Evolutionary conservation across 2,888 invertebrate genomes (phyloP).

Genomic region (Pandemis heparana): DNA sequence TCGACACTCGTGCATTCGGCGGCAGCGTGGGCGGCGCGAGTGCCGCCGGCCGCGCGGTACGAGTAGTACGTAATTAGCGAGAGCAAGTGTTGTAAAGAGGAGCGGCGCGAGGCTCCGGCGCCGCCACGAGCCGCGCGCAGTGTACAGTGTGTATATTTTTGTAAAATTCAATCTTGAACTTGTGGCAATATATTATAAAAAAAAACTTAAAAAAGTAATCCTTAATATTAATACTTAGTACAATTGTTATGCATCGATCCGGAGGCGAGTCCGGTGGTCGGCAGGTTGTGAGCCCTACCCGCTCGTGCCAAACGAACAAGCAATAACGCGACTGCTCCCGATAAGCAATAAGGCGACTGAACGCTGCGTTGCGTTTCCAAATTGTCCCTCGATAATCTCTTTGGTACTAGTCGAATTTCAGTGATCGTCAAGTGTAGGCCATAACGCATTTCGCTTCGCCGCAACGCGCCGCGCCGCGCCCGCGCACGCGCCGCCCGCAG

Average conservation of each 20-base stretch:
- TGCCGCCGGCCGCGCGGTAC: constrained; percentile 7
- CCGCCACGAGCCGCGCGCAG: constrained; percentile 8
- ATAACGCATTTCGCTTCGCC: constrained; percentile 42
- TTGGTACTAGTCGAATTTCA: constrained; percentile 42
- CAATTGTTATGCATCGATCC: constrained; percentile 70
- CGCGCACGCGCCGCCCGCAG: constrained; percentile 18
- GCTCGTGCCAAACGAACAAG: constrained; percentile 73
- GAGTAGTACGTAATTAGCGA: constrained; percentile 9
- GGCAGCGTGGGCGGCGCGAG: neutral
- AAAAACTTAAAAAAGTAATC: constrained; percentile 72
- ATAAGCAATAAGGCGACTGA: constrained; percentile 38
- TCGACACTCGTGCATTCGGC: constrained; percentile 1
- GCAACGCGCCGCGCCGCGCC: constrained; percentile 22
- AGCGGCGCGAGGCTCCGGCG: neutral
- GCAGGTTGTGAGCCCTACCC: constrained; percentile 51
- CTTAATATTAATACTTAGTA: constrained; percentile 77
- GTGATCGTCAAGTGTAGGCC: constrained; percentile 41
- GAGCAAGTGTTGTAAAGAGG: constrained; percentile 19
- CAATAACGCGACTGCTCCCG: constrained; percentile 59
- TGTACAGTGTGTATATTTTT: constrained; percentile 85
- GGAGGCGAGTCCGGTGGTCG: constrained; percentile 47
- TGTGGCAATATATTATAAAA: constrained; percentile 82
- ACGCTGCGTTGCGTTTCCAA: constrained; percentile 38
- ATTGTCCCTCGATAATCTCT: constrained; percentile 41
- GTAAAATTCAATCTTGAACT: constrained; percentile 80